Evolutionary conservation across 2,113 vertebrate genomes (phyloP), one percentile per base, ranked within the genome.

Genomic region (Lamprologus callipterus): DNA sequence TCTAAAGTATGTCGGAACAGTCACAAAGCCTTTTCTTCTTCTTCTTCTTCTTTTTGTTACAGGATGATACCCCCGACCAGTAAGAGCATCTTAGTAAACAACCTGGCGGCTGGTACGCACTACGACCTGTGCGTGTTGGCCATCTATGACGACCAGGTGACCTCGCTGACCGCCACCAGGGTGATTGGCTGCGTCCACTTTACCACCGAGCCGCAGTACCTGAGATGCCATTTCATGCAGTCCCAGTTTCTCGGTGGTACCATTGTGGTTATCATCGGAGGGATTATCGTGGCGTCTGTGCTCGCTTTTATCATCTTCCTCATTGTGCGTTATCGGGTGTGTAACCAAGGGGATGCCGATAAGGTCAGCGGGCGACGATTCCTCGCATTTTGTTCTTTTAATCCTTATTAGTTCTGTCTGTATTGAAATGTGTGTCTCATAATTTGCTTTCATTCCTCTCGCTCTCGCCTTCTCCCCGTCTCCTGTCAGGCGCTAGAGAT

Each of bases 251-350:
- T 99, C 80, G 99, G 99, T 1, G 99, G 99, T 58, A 99, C 99
- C 95, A 99, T 99, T 93, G 99, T 99, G 40, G 99, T 99, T 89
- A 98, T 99, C 93, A 99, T 99, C 2, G 99, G 99, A n/a, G 99
- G 99, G 78, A 97, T 99, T 88, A 99, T 99, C 2, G 99, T 99
- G 92, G 98, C 98, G 1, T 99, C 99, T 0, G 98, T 99, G 75
- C 96, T 99, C 1, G 98, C 99, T 88, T 99, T 99, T 95, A 99
- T 99, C 96, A 99, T 99, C 94, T 99, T 99, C 95, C 97, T 99
- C 86, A 99, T 99, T 95, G 99, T 99, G 94, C 98, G 99, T 88
- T 99, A 99, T 96, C 97, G 98, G 88, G 98, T 99, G 94, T 99
- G 99, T 63, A 98, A 98, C 95, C 97, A 97, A 87, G 97, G 97